Conservation (phyloP, 1,140 invertebrate species). For the Leucophenga varia region DNA sequence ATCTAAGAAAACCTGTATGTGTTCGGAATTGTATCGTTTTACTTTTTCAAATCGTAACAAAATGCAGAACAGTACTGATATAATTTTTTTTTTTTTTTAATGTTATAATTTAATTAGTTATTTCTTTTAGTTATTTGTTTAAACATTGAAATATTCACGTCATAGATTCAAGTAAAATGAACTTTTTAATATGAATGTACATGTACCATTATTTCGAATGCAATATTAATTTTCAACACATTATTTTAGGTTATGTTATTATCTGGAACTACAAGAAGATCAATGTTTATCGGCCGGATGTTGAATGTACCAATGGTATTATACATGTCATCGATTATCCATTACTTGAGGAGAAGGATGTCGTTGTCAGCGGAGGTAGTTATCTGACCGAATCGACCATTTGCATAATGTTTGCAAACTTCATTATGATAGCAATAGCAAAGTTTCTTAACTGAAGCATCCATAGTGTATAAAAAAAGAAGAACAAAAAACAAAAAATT, state of each 20-base stretch:
- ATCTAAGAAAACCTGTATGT: too few species aligned
- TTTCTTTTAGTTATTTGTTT: too few species aligned
- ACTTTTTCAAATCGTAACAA: too few species aligned
- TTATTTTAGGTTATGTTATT: conserved; percentile 79
- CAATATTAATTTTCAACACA: too few species aligned
- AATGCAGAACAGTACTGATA: too few species aligned
- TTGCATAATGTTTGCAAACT: conserved; percentile 53
- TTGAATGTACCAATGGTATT: conserved; percentile 89
- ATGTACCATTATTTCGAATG: too few species aligned
- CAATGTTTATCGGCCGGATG: conserved; percentile 81
- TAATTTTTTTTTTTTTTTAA: too few species aligned
- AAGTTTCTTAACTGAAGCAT: conserved; percentile 50
- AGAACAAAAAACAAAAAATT: conserved; percentile 21
- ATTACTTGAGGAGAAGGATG: conserved; percentile 78
- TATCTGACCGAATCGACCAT: conserved; percentile 51
- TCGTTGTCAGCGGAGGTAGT: conserved; percentile 64
- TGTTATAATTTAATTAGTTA: too few species aligned
- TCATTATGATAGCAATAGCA: conserved; percentile 55
- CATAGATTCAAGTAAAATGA: too few species aligned
- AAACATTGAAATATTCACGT: too few species aligned
- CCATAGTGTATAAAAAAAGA: conserved; percentile 31
- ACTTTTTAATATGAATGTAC: too few species aligned
- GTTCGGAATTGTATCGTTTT: too few species aligned
- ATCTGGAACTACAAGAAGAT: conserved; percentile 82
- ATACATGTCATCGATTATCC: conserved; percentile 89